These are phyloP conservation scores for Anhinga anhinga DNA, from an alignment of 2,113 vertebrate species.

Conservation along the genomic window DNA sequence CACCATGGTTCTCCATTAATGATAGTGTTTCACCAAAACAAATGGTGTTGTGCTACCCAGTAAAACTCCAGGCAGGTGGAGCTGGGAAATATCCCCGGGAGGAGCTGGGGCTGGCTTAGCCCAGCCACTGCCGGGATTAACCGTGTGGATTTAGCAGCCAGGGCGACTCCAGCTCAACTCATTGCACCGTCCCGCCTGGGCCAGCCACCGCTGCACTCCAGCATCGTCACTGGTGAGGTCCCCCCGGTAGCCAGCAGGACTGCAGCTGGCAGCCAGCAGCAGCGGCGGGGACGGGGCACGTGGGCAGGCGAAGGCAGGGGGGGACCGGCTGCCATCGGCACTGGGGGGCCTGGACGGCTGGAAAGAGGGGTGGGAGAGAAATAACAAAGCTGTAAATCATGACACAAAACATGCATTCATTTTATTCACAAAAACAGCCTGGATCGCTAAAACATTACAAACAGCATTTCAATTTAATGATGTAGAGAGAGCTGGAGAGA, in stretches of 20 bases:
- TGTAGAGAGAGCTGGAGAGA: slow-evolving; percentile 78
- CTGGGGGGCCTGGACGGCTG: neutral
- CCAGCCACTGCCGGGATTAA: neutral
- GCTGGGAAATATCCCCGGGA: neutral
- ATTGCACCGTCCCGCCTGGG: neutral
- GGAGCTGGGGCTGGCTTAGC: neutral
- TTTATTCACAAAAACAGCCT: slow-evolving; percentile 99
- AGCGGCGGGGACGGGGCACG: fast-evolving
- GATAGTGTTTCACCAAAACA: neutral
- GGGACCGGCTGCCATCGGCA: fast-evolving
- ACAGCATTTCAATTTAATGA: slow-evolving; percentile 93
- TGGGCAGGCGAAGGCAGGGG: neutral
- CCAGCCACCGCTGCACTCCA: fast-evolving
- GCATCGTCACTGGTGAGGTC: neutral
- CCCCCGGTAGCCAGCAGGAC: neutral
- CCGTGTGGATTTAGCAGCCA: neutral
- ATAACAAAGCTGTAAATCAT: slow-evolving; percentile 84
- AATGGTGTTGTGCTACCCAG: fast-evolving
- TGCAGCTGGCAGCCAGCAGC: neutral
- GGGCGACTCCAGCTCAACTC: neutral
- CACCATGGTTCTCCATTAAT: fast-evolving
- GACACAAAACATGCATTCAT: slow-evolving; percentile 99
- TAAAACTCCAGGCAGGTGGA: neutral
- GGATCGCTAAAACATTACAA: slow-evolving; percentile 99
- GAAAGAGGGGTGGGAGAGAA: slow-evolving; percentile 75